A percentile compares a stretch with the other conserved stretches of the same genome.
Evolutionary conservation across 37 sponge, comb jelly and placozoan species (phyloP).

Genomic region (Agelas oroides): DNA sequence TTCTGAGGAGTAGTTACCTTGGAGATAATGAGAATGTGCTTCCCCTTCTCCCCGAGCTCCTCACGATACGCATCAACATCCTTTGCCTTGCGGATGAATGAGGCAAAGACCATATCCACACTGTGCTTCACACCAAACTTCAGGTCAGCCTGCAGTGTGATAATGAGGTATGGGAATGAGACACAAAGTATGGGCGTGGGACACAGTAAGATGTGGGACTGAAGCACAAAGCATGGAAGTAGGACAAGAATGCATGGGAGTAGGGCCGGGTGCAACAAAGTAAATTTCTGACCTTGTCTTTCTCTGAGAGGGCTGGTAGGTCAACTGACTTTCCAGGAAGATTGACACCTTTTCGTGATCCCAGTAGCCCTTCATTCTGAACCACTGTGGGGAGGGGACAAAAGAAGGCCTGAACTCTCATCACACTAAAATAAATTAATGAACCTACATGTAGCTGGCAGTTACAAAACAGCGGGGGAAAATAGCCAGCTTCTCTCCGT

Average conservation of each 20-base stretch:
- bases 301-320: conserved; percentile 81
- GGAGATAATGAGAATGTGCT: conserved; percentile 83
- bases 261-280: too few relatives aligned
- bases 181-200: too few relatives aligned
- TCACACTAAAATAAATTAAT: too few relatives aligned
- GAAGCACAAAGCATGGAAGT: too few relatives aligned
- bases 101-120: conserved; percentile 96
- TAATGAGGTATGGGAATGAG: too few relatives aligned
- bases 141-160: conserved; percentile 64
- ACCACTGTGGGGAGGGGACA: conserved; percentile 10
- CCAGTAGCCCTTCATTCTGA: conserved; percentile 75
- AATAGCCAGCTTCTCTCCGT: too few relatives aligned
- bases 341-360: conserved; percentile 86
- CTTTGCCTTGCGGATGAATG: conserved; percentile 91
- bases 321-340: conserved; percentile 70
- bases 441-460: too few relatives aligned
- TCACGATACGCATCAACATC: conserved; percentile 72
- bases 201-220: too few relatives aligned
- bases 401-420: too few relatives aligned
- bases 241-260: too few relatives aligned
- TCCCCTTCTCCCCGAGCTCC: conserved; percentile 86
- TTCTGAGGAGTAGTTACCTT: too few relatives aligned
- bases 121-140: conserved; percentile 89
- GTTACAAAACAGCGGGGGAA: too few relatives aligned
- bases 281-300: conserved; percentile 52